A percentile compares a stretch with the other conserved stretches of the same genome.
These are phyloP conservation scores for Mirounga angustirostris DNA, from an alignment of 2,113 vertebrate genomes.

Conservation along the genomic window DNA sequence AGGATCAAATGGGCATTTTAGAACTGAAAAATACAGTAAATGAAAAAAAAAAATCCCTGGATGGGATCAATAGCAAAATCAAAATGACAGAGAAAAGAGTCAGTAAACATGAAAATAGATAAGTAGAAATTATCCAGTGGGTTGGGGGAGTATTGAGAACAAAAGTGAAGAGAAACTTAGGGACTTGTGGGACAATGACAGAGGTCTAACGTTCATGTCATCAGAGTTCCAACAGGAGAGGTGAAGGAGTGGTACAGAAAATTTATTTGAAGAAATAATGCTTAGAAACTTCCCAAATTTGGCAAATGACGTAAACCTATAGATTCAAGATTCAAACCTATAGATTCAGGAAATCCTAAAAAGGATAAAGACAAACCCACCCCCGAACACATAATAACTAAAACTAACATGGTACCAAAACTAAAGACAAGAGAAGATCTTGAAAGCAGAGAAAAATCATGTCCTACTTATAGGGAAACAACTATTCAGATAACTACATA, in stretches of 20 bases:
- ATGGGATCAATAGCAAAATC: background rate
- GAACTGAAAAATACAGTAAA: background rate
- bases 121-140: background rate
- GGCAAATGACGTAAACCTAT: background rate
- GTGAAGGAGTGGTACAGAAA: background rate
- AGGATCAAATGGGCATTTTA: background rate
- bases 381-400: background rate
- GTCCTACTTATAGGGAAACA: background rate
- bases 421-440: background rate
- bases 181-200: background rate
- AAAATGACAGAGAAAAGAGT: background rate
- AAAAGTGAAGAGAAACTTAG: background rate
- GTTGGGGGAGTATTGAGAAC: background rate
- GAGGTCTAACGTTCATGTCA: background rate
- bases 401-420: background rate
- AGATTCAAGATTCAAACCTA: background rate
- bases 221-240: constrained; percentile 35
- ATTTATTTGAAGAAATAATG: background rate
- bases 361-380: background rate
- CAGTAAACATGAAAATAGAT: background rate
- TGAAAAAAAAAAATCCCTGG: background rate
- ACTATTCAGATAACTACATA: background rate
- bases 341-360: background rate
- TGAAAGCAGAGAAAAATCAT: background rate
- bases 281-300: background rate